A percentile compares a stretch with the other conserved stretches of the same genome.
Conservation (phyloP, 1,140 invertebrate genomes). For the Artemia franciscana region DNA sequence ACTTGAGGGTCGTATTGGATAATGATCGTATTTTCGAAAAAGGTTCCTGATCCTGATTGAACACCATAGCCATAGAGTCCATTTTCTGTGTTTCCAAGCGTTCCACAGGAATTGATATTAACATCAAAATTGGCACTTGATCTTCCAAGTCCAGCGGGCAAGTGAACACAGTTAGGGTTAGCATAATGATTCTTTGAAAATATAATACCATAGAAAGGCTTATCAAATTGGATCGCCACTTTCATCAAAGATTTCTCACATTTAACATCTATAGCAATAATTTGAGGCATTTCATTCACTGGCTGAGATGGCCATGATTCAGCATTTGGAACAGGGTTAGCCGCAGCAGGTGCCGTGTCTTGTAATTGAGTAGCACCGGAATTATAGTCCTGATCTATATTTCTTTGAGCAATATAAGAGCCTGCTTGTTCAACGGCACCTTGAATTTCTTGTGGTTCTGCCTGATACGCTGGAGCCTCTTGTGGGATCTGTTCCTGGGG, state of each 20-base stretch:
- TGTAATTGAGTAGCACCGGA: neutral
- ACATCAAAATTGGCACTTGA: conserved; percentile 72
- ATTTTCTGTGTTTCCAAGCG: conserved; percentile 67
- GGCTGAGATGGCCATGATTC: conserved; percentile 41
- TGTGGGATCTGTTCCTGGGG: conserved; percentile 7
- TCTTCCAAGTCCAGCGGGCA: conserved; percentile 59
- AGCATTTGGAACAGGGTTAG: conserved; percentile 15
- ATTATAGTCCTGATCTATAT: neutral
- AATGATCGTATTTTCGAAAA: conserved; percentile 83
- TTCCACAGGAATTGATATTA: conserved; percentile 68
- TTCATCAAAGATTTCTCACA: conserved; percentile 85
- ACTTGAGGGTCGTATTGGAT: conserved; percentile 84
- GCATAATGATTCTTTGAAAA: conserved; percentile 81
- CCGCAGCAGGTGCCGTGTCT: conserved; percentile 14
- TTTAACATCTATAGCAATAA: conserved; percentile 69
- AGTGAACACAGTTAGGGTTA: conserved; percentile 69
- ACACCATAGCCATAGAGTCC: conserved; percentile 56
- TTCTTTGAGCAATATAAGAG: neutral
- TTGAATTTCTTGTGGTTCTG: neutral
- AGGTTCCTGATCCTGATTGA: conserved; percentile 64
- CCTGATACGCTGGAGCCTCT: conserved; percentile 10
- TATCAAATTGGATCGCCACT: conserved; percentile 72
- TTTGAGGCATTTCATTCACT: conserved; percentile 56
- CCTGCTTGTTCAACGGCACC: neutral
- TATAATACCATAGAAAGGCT: conserved; percentile 81